Percentiles rank a stretch among this genome's conserved stretches.
Conservation (phyloP, 2,888 invertebrate genomes). For the Conops quadrifasciatus region DNA sequence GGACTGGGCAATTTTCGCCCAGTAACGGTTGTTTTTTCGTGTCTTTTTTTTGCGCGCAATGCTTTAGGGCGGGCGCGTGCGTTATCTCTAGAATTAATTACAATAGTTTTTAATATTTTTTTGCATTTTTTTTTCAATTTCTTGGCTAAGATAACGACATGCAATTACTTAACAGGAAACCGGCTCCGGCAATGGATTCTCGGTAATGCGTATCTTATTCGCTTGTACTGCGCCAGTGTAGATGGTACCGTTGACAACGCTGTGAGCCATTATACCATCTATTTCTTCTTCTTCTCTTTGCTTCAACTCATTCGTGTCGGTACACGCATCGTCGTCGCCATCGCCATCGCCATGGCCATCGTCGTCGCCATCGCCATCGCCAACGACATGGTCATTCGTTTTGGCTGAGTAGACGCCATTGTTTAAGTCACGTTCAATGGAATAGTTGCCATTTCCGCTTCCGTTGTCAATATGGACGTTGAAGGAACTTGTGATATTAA, state of each 20-base stretch:
- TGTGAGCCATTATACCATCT: conserved; percentile 37
- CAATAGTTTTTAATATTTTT: no score
- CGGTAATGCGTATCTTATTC: conserved; percentile 65
- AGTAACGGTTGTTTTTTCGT: not conserved
- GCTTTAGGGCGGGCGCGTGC: not conserved
- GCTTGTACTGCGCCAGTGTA: conserved; percentile 55
- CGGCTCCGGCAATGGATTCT: conserved; percentile 65
- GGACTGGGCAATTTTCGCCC: not conserved
- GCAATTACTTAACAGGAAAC: conserved; percentile 59
- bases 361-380: conserved; percentile 39
- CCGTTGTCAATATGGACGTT: conserved; percentile 44
- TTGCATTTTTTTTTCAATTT: no score
- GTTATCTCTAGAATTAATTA: no score
- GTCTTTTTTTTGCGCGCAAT: not conserved
- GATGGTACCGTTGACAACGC: conserved; percentile 52
- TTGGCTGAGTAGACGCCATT: conserved; percentile 40
- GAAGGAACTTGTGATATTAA: conserved; percentile 34
- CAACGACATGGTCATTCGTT: not conserved
- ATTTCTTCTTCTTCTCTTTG: conserved; percentile 31
- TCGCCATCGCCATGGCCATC: conserved; percentile 48
- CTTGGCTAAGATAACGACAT: not conserved
- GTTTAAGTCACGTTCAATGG: conserved; percentile 45
- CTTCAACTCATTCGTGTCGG: conserved; percentile 43
- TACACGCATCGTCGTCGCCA: conserved; percentile 49
- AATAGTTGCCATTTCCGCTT: conserved; percentile 41